Percentiles rank a stretch among this genome's conserved stretches.
Evolutionary conservation across 1,140 invertebrate genomes (phyloP).

Genomic region (Diorhabda sublineata): DNA sequence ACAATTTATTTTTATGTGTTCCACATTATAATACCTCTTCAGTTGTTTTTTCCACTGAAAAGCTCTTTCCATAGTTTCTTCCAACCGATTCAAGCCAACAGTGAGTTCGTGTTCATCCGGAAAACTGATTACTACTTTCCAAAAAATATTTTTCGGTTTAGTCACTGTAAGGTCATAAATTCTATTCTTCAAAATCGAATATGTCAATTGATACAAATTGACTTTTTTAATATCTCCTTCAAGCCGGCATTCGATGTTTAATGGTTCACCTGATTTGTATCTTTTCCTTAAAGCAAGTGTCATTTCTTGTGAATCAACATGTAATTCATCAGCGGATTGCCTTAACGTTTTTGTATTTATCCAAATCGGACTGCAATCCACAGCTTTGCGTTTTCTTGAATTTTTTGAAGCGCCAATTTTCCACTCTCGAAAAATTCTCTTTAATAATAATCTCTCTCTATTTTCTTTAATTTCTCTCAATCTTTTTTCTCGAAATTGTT

Average conservation of each 20-base stretch:
- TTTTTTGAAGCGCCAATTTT: slow-evolving; percentile 46
- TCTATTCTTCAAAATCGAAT: slow-evolving; percentile 48
- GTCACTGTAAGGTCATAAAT: slow-evolving; percentile 50
- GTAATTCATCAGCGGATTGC: slow-evolving; percentile 52
- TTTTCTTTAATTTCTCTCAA: slow-evolving; percentile 42
- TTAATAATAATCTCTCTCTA: slow-evolving; percentile 44
- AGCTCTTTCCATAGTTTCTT: slow-evolving; percentile 47
- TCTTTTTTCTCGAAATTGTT: slow-evolving; percentile 45
- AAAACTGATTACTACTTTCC: slow-evolving; percentile 64
- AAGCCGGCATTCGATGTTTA: slow-evolving; percentile 44
- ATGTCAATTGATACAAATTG: slow-evolving; percentile 50
- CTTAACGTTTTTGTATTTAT: slow-evolving; percentile 50
- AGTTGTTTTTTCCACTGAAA: slow-evolving; percentile 32
- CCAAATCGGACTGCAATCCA: slow-evolving; percentile 62
- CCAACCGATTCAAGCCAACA: slow-evolving; percentile 33
- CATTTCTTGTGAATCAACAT: slow-evolving; percentile 49
- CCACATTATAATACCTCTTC: slow-evolving; percentile 22
- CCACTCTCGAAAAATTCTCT: slow-evolving; percentile 50
- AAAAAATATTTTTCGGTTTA: slow-evolving; percentile 56
- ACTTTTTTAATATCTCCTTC: slow-evolving; percentile 45
- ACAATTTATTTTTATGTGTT: slow-evolving; percentile 27
- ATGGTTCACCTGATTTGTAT: slow-evolving; percentile 49
- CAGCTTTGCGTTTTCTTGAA: slow-evolving; percentile 47
- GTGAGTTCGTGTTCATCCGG: slow-evolving; percentile 47
- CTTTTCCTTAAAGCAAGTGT: slow-evolving; percentile 54